Conservation (phyloP, 1,140 invertebrate genomes). For the Lordiphosa clarofinis region DNA sequence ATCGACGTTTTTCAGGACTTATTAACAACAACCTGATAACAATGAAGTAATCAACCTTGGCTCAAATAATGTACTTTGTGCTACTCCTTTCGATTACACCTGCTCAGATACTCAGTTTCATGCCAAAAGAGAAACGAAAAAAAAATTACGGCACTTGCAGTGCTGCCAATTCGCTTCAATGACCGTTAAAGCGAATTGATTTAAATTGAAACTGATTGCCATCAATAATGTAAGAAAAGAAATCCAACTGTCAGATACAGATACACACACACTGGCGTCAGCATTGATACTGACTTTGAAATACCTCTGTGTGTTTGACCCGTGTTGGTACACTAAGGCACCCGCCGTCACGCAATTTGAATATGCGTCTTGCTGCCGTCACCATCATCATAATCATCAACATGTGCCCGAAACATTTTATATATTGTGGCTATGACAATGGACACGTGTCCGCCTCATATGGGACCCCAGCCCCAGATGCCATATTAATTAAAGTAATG, state of each 20-base stretch:
- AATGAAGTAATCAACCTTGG: too few relatives aligned
- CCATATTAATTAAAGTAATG: constrained; percentile 39
- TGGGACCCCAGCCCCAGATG: constrained; percentile 10
- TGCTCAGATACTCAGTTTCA: too few relatives aligned
- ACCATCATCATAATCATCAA: background rate
- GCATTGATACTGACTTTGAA: constrained; percentile 33
- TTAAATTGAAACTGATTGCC: constrained; percentile 64
- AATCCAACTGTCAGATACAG: constrained; percentile 6
- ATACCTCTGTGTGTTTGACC: constrained; percentile 43
- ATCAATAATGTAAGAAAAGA: constrained; percentile 28
- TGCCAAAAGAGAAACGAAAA: background rate
- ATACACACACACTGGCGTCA: background rate
- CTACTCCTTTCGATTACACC: too few relatives aligned
- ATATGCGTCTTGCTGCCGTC: constrained; percentile 48
- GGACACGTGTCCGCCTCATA: constrained; percentile 46
- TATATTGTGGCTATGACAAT: constrained; percentile 17
- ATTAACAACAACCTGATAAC: too few relatives aligned
- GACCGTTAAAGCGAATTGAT: constrained; percentile 50
- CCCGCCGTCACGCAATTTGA: constrained; percentile 57
- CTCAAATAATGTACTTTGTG: too few relatives aligned
- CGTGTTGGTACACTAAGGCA: background rate
- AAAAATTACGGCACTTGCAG: constrained; percentile 4
- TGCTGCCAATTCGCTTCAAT: constrained; percentile 41
- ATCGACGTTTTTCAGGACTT: too few relatives aligned
- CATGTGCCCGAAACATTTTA: constrained; percentile 28